Base-by-base conservation (phyloP, 37 sponge, comb jelly and placozoan species). In the Tethya wilhelma region DNA sequence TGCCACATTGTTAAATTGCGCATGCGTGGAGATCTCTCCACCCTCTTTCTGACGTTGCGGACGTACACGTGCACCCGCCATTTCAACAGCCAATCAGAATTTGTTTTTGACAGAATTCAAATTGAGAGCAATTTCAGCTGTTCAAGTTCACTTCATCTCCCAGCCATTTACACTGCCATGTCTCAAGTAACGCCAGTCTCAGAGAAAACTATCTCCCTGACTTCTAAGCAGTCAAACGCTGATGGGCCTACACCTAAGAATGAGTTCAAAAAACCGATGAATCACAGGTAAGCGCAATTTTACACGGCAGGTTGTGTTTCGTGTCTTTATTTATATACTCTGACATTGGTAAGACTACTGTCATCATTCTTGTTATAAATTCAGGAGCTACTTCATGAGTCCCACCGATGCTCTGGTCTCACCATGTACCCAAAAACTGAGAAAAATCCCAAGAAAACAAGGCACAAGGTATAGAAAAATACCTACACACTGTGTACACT, bases 371-470 rank as follows among this genome's bases (percentile, higher is more conserved):
- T n/a, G n/a, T n/a, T n/a, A n/a, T n/a, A n/a, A n/a, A n/a, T 72
- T 7, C 44, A 89, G 89, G 71, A 64, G 53, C n/a, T 63, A 44
- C 25, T 94, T 94, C 68, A 90, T 84, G 84, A 94, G 94, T 75
- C 94, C 94, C 34, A 94, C 94, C 14, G 94, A 94, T 64, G 94
- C 90, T n/a, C 30, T 94, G 56, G 64, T 87, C 29, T 94, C 94
- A 42, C 94, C 94, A 7, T 94, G 94, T 65, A 89, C 94, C 11
- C 83, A 94, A 74, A 84, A 89, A 71, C 70, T 90, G 11, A 82
- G 80, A 40, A 30, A 33, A 36, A 26, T 57, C 0, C 75, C 58
- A 25, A 58, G 38, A 11, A 80, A 67, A 43, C 68, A 42, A 55
- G 9, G 38, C 31, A 37, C 22, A 1, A 38, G 30, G 70, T 69